A percentile compares a stretch with the other conserved stretches of the same genome.
Evolutionary conservation across 2,113 vertebrate species (phyloP).

Genomic region (Chloropsis hardwickii): DNA sequence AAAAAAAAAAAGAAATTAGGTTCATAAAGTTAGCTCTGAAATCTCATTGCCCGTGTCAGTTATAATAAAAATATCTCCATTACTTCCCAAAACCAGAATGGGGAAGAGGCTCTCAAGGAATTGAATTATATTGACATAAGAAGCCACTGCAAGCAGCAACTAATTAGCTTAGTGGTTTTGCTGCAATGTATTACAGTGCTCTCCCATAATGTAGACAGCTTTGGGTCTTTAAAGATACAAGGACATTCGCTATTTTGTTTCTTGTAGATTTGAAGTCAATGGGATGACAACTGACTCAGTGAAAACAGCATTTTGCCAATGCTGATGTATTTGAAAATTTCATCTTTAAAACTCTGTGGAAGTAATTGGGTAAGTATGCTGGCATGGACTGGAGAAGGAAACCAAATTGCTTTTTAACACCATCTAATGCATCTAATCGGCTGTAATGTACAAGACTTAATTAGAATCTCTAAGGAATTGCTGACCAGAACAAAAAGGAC

Average conservation of each 20-base stretch:
- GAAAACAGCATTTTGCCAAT: constrained; percentile 1
- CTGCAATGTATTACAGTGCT: not conserved
- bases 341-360: not conserved
- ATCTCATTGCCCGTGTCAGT: not conserved
- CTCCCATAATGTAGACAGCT: not conserved
- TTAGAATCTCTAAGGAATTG: constrained; percentile 24
- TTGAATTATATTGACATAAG: constrained; percentile 25
- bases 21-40: constrained; percentile 4
- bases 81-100: not conserved
- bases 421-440: constrained; percentile 8
- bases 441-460: constrained; percentile 26
- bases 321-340: constrained; percentile 25
- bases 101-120: not conserved
- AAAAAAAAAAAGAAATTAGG: not conserved
- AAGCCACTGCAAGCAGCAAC: not conserved
- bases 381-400: not conserved
- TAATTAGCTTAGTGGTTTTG: constrained; percentile 8
- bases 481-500: constrained; percentile 5
- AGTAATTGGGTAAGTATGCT: not conserved
- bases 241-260: not conserved
- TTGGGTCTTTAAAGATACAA: not conserved
- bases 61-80: not conserved
- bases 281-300: not conserved
- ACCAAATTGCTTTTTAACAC: constrained; percentile 34
- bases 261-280: constrained; percentile 17